Conservation (phyloP, 1,140 invertebrate species). For the Heterodera schachtii region DNA sequence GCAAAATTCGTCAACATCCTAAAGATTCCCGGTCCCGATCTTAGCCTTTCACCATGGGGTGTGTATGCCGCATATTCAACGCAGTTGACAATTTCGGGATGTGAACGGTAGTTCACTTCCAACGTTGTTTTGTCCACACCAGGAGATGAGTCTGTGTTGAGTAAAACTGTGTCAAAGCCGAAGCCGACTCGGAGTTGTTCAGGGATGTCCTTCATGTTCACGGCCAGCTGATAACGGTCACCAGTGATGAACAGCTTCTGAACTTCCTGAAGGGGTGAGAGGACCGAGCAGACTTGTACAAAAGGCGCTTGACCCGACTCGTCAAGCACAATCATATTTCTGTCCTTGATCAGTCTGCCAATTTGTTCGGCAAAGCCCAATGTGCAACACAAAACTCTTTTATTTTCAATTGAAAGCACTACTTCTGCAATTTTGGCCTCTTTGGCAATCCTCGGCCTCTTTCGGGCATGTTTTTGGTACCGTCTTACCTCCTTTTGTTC, state of each 20-base stretch:
- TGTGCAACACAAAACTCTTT: background rate
- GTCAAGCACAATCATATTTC: background rate
- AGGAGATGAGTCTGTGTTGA: background rate
- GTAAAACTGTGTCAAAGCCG: slow-evolving; percentile 6
- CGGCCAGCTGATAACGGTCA: background rate
- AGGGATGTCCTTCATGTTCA: background rate
- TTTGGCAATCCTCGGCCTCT: background rate
- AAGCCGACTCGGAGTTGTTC: background rate
- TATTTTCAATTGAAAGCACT: background rate
- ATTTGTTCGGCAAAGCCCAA: slow-evolving; percentile 2
- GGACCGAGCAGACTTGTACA: background rate
- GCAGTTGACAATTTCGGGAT: slow-evolving; percentile 10
- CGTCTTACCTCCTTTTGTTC: background rate
- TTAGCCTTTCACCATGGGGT: background rate
- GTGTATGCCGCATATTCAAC: background rate
- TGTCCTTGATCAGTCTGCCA: background rate
- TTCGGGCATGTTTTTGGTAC: background rate
- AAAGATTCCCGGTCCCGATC: background rate
- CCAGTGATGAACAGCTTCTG: slow-evolving; percentile 7
- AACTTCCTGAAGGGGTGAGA: background rate
- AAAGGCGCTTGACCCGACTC: slow-evolving; percentile 3
- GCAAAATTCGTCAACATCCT: background rate
- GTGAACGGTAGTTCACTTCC: background rate
- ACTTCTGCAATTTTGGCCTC: background rate
- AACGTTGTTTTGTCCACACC: background rate